Conservation (phyloP, 2,797 vertebrate species). For the Centropyge bicolor region DNA sequence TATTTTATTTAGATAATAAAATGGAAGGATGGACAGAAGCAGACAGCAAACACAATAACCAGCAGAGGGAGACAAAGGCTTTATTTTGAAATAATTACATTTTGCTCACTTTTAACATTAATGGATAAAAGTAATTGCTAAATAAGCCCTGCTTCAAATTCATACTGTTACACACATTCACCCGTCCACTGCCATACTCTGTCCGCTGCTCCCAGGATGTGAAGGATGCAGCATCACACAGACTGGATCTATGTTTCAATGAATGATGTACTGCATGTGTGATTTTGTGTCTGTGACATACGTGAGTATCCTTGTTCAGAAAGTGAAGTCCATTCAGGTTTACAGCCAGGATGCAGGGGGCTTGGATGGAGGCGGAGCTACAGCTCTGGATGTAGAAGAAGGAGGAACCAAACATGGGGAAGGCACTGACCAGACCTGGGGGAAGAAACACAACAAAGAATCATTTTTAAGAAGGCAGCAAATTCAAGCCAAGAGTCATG, state of each 20-base stretch:
- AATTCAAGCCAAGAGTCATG: not conserved
- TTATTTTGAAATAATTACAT: not conserved
- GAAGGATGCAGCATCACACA: not conserved
- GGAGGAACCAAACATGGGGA: conserved; percentile 95
- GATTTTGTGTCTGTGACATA: conserved; percentile 73
- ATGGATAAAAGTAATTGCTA: not conserved
- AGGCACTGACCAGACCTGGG: conserved; percentile 94
- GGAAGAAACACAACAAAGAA: conserved; percentile 13
- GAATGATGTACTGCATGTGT: not conserved
- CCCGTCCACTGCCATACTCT: not conserved
- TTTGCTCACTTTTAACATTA: not conserved
- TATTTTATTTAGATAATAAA: not conserved
- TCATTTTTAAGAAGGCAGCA: not conserved
- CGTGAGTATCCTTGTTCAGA: conserved; percentile 94
- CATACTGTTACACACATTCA: not conserved
- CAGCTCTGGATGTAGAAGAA: conserved; percentile 99
- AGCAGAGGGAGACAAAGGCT: conserved; percentile 58
- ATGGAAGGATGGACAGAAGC: not conserved
- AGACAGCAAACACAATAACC: conserved; percentile 10
- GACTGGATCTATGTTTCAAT: not conserved
- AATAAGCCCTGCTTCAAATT: conserved; percentile 3
- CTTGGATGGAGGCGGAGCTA: conserved; percentile 87
- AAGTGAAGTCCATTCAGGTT: conserved; percentile 97
- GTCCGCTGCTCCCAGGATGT: not conserved
- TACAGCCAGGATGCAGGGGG: conserved; percentile 94